Base-by-base conservation (phyloP, 2,888 invertebrate genomes). In the Drosophila limbata region DNA sequence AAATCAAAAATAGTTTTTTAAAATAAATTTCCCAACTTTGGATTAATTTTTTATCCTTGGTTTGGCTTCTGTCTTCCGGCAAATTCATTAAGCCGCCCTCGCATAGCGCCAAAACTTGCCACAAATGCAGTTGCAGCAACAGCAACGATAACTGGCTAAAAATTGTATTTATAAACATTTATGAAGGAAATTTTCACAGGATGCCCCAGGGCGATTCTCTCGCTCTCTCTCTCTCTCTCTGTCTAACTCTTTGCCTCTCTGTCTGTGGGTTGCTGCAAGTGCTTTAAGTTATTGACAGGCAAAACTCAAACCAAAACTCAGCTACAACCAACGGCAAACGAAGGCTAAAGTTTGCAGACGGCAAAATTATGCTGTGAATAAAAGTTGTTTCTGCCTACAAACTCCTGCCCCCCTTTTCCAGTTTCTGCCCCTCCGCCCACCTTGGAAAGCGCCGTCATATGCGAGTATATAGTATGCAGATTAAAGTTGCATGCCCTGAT, bases 91-190 rank as follows among this genome's bases (percentile, higher is more conserved):
- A 37, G 19, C 60, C 1, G 2, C 67, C 76, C 63, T 61, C 76
- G 71, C 39, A 21, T 13, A 25, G 17, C 52, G 44, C 40, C 21
- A 60, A 42, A 62, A 60, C 28, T 62, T 72, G 65, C 76, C 68
- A 57, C 52, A 66, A 76, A 60, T 50, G 52, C 65, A 76, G 64
- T 65, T 72, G 67, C 62, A 76, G 40, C 51, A 47, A 35, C 40
- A 48, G 50, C 17, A 72, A 69, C 69, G 69, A 77, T 82, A 78
- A 73, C 77, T 69, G 73, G 70, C 77, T 73, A 61, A 73, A 85
- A 85, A 81, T 81, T 85, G 77, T 81, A 83, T 84, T 83, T 85
- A 83, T 77, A 85, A 84, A 85, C 85, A 84, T 84, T 84, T 85
- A 83, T 83, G 74, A 84, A 79, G 73, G 65, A 73, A 73, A 77